phyloP scores from a whole-genome alignment of 1,140 invertebrate species.

The Drosophila santomea region DNA sequence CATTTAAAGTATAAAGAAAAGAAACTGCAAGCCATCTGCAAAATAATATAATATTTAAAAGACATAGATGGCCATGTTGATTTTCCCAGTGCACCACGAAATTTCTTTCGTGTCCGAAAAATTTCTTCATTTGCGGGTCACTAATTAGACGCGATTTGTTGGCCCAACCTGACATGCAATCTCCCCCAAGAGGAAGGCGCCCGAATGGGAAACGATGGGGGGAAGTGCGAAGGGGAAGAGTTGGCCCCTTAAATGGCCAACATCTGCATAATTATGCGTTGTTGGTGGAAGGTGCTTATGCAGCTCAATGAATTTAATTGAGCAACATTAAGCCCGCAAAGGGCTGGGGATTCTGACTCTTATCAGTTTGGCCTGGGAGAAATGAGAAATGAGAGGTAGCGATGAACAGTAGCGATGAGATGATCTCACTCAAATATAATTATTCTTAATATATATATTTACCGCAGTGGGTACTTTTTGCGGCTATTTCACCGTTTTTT shows the following conservation, averaged over 20 bases:
- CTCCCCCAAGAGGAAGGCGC: constrained; percentile 19
- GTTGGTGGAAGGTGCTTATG: constrained; percentile 47
- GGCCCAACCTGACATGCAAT: constrained; percentile 39
- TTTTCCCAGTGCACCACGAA: constrained; percentile 17
- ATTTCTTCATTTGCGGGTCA: constrained; percentile 53
- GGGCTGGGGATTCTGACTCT: constrained; percentile 13
- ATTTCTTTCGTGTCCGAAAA: constrained; percentile 42
- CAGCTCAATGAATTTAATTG: constrained; percentile 54
- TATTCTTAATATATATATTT: constrained; percentile 54
- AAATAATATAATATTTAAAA: background rate
- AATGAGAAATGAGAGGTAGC: constrained; percentile 23
- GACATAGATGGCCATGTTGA: background rate
- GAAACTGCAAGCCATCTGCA: no score
- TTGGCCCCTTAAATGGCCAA: constrained; percentile 42
- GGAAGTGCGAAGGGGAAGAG: background rate
- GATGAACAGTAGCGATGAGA: constrained; percentile 12
- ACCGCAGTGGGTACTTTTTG: constrained; percentile 23
- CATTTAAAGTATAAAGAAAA: no score
- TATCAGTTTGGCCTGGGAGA: constrained; percentile 46
- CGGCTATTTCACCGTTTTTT: constrained; percentile 25
- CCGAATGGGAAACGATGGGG: background rate
- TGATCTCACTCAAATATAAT: constrained; percentile 36
- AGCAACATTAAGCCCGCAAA: constrained; percentile 32
- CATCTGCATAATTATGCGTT: constrained; percentile 54
- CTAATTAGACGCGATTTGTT: constrained; percentile 53